Conservation (phyloP, 2,113 vertebrate species). For the Agelaius tricolor region DNA sequence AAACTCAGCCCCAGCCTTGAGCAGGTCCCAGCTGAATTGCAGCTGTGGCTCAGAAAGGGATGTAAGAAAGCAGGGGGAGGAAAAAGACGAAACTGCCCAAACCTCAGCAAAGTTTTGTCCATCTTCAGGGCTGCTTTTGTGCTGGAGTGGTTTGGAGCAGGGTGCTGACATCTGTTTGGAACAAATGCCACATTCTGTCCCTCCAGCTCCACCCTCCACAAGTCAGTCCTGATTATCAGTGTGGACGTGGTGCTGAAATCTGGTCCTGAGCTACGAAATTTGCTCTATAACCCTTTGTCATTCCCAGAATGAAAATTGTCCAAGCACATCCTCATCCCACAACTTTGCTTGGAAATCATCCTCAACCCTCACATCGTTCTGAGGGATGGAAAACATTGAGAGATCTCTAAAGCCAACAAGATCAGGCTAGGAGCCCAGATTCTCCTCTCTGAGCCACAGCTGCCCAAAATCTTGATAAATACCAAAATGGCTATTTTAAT, state of each 20-base stretch:
- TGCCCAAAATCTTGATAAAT: neutral
- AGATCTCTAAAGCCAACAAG: neutral
- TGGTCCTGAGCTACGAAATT: neutral
- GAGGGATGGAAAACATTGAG: neutral
- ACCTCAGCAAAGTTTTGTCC: neutral
- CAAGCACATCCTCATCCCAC: neutral
- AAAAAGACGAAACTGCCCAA: neutral
- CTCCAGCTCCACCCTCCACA: neutral
- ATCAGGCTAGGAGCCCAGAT: neutral
- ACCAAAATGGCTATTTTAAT: neutral
- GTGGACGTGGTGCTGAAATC: neutral
- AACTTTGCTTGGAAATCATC: neutral
- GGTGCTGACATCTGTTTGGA: neutral
- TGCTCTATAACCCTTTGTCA: neutral
- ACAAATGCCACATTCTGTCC: fast-evolving
- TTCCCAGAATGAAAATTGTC: neutral
- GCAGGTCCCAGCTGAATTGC: fast-evolving
- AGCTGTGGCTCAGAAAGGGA: neutral
- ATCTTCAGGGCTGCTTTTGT: neutral
- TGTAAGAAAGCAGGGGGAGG: neutral
- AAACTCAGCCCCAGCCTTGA: neutral
- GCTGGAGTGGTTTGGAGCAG: neutral
- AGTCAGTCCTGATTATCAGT: neutral
- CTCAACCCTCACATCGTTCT: neutral
- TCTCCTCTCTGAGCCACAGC: neutral